Evolutionary conservation across 2,113 vertebrate species (phyloP), one percentile per base, ranked within the genome.

Genomic region (Ondatra zibethicus): DNA sequence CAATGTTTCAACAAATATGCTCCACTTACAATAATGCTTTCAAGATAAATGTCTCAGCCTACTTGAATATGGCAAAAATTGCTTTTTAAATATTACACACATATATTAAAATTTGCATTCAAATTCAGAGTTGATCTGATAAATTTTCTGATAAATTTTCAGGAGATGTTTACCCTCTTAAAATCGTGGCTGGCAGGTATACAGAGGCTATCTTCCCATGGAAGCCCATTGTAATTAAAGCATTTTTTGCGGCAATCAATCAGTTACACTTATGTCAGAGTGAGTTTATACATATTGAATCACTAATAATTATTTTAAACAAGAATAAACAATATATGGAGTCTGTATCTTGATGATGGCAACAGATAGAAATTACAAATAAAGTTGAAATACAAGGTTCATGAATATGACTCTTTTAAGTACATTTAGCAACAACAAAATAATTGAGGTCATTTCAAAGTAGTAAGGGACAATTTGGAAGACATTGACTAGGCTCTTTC

Each of bases 341-440:
- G 3, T 68, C 8, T 87, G 17, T 50, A 31, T 25, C 47, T 70
- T 70, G 11, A 27, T 27, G 11, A 70, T n/a, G 31, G 65, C 31
- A 70, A 70, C 45, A 52, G 31, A 7, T 6, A 70, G 31, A 58
- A 63, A 42, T 52, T 77, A 47, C 4, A 61, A 0, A 70, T 75
- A 78, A 58, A 50, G 47, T 36, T 90, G 84, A 92, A 89, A 78
- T 82, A 0, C 45, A 90, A 4, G n/a, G n/a, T 14, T 88, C 33
- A 7, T 61, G n/a, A 47, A 27, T 61, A 8, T 61, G 42, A 91
- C 17, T 63, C 31, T 84, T 77, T 81, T 55, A 42, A 76, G 19
- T 93, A 9, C 25, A 86, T 61, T 92, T 52, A 91, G 45, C 17
- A 88, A 14, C 78, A 81, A 25, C 31, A 89, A 72, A 95, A 94